Conservation (phyloP, 2,888 invertebrate species). For the Atethmia centrago region DNA sequence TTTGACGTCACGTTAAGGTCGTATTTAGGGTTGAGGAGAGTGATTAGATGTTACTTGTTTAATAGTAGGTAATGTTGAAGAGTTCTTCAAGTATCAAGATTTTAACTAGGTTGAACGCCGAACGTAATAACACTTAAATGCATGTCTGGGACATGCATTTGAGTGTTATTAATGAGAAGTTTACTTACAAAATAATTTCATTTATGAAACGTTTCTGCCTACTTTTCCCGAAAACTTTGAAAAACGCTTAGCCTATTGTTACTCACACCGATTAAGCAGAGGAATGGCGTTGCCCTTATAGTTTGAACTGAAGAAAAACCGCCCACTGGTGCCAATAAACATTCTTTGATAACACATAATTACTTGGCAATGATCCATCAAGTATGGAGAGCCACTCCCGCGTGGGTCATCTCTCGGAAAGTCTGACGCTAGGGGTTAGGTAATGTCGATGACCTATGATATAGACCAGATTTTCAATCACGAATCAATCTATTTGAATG, state of each 20-base stretch:
- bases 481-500: not conserved
- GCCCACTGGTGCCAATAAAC: conserved; percentile 67
- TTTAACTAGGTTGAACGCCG: not conserved
- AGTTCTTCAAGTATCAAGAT: conserved; percentile 1
- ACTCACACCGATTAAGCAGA: conserved; percentile 27
- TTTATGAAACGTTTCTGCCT: not conserved
- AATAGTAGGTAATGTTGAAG: not conserved
- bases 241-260: conserved; percentile 19
- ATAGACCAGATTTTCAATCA: conserved; percentile 29
- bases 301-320: conserved; percentile 55
- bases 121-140: too few species aligned
- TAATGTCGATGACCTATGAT: conserved; percentile 56
- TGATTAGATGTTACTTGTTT: not conserved
- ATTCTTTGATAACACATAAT: conserved; percentile 62
- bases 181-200: not conserved
- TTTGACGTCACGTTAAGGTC: conserved; percentile 20
- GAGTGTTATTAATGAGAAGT: conserved; percentile 17
- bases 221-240: conserved; percentile 7
- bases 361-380: conserved; percentile 72
- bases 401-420: conserved; percentile 48
- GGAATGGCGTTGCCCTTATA: conserved; percentile 59
- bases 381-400: conserved; percentile 60
- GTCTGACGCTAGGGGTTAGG: conserved; percentile 26
- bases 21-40: conserved; percentile 14
- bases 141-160: not conserved